These are phyloP conservation scores for Malacoraja senta DNA, from an alignment of 2,797 vertebrate genomes.

Conservation along the genomic window DNA sequence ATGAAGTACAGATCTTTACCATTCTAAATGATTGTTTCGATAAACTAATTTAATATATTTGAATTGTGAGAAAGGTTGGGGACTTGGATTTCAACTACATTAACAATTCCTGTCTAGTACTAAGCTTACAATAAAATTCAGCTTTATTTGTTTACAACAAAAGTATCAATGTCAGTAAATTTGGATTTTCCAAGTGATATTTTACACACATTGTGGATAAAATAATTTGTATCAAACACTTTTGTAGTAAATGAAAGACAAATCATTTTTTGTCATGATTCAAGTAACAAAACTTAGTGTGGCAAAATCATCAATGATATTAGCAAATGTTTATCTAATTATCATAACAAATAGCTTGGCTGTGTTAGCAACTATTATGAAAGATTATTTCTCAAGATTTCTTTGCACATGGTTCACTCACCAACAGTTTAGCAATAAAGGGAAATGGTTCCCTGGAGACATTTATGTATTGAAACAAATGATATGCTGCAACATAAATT, in stretches of 20 bases:
- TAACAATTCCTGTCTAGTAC: not conserved
- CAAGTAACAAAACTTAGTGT: not conserved
- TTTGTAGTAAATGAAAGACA: not conserved
- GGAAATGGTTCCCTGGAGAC: constrained; percentile 94
- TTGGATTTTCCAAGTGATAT: not conserved
- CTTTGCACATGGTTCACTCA: constrained; percentile 93
- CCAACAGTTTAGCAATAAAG: constrained; percentile 98
- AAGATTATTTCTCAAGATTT: constrained; percentile 94
- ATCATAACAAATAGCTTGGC: not conserved
- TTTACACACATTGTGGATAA: not conserved
- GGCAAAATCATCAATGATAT: not conserved
- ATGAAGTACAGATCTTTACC: constrained; percentile 81
- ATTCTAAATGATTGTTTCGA: constrained; percentile 66
- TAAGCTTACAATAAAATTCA: not conserved
- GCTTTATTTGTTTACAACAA: not conserved
- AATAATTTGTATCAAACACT: not conserved
- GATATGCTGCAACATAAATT: constrained; percentile 94
- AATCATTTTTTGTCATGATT: not conserved
- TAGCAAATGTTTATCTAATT: not conserved
- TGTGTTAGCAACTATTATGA: constrained; percentile 57
- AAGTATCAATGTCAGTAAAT: not conserved
- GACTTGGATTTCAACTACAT: constrained; percentile 8
- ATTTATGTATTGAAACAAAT: constrained; percentile 92
- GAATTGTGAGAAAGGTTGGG: not conserved
- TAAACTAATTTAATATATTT: constrained; percentile 74